A percentile compares a stretch with the other conserved stretches of the same genome.
These are phyloP conservation scores for Paelopatides confundens DNA, from an alignment of 53 echinoderm and acorn worm species.

Conservation along the genomic window DNA sequence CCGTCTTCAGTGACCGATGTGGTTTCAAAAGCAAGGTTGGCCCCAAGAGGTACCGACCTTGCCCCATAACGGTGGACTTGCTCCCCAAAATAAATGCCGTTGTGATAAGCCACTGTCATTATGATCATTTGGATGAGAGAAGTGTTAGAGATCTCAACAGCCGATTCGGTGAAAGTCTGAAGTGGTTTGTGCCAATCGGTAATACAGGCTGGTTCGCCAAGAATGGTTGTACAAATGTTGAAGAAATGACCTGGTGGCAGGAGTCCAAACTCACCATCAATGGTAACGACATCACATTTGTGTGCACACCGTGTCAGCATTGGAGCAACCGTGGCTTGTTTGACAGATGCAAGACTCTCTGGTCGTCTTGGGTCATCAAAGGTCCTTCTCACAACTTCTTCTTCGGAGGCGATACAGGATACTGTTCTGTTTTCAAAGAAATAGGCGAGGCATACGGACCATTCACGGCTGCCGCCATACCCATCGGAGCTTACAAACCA, in stretches of 20 bases:
- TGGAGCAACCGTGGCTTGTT: conserved; percentile 78
- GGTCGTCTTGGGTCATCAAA: conserved; percentile 95
- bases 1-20: conserved; percentile 88
- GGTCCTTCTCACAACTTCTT: conserved; percentile 96
- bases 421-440: conserved; percentile 87
- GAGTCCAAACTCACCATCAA: conserved; percentile 80
- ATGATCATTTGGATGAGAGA: conserved; percentile 86
- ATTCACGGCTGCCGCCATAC: conserved; percentile 94
- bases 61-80: conserved; percentile 70
- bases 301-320: conserved; percentile 91
- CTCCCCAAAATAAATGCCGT: conserved; percentile 92
- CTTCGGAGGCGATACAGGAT: conserved; percentile 96
- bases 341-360: conserved; percentile 80
- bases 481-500: conserved; percentile 95
- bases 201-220: conserved; percentile 76
- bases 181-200: conserved; percentile 95
- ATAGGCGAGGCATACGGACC: conserved; percentile 92
- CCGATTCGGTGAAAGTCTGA: conserved; percentile 73
- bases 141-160: conserved; percentile 70
- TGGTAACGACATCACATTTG: conserved; percentile 74
- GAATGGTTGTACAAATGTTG: conserved; percentile 87
- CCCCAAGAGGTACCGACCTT: conserved; percentile 75
- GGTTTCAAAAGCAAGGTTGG: conserved; percentile 71
- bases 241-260: conserved; percentile 98
- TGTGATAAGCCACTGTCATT: conserved; percentile 93